A percentile compares a stretch with the other conserved stretches of the same genome.
These are phyloP conservation scores for Dendroctonus valens DNA, from an alignment of 1,140 invertebrate genomes.

Conservation along the genomic window DNA sequence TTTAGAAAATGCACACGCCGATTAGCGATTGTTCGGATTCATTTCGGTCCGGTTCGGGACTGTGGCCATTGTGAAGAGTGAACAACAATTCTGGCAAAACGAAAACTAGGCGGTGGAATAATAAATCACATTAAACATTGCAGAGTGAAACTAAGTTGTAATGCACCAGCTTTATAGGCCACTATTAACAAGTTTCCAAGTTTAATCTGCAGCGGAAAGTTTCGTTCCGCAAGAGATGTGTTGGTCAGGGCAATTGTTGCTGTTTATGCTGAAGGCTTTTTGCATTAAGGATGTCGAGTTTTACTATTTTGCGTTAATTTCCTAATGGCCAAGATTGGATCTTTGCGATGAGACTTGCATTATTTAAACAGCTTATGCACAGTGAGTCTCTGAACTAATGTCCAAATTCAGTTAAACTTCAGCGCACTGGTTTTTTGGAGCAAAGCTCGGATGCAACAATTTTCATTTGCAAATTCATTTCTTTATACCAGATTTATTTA, in stretches of 20 bases:
- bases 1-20: too few species aligned
- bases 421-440: too few species aligned
- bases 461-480: too few species aligned
- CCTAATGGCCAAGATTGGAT: too few species aligned
- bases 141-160: conserved; percentile 25
- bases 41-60: conserved; percentile 1
- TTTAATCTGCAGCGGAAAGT: conserved; percentile 29
- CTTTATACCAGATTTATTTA: too few species aligned
- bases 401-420: too few species aligned
- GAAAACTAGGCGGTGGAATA: conserved; percentile 15
- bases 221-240: conserved; percentile 13
- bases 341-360: too few species aligned
- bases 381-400: too few species aligned
- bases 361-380: too few species aligned
- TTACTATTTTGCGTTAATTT: too few species aligned
- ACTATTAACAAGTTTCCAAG: conserved; percentile 25
- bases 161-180: conserved; percentile 19
- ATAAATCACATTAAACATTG: conserved; percentile 23
- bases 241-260: conserved; percentile 20
- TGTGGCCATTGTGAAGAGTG: conserved; percentile 6
- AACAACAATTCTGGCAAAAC: conserved; percentile 13
- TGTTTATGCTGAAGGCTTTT: background rate
- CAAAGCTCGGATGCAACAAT: too few species aligned
- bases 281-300: too few species aligned
- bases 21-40: background rate